Percentiles rank a stretch among this genome's conserved stretches.
phyloP scores from a whole-genome alignment of 2,113 vertebrate species.

The Strigops habroptila region DNA sequence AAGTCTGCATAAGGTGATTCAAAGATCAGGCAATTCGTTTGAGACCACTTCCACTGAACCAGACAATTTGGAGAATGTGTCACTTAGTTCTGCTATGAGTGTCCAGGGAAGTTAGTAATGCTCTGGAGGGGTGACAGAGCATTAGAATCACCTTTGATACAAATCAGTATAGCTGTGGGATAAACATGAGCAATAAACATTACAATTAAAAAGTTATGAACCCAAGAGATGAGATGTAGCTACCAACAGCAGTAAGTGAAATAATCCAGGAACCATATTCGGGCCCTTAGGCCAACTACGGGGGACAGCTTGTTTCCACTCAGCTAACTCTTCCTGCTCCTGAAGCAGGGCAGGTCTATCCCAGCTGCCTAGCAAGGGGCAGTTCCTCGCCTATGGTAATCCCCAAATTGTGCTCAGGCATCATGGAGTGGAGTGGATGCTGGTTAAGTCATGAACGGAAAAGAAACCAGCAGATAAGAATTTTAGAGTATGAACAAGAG shows the following conservation, averaged over 20 bases:
- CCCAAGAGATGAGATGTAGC: background rate
- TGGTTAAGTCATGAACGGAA: background rate
- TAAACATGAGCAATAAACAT: background rate
- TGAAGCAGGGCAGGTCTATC: background rate
- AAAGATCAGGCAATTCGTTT: background rate
- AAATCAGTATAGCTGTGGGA: background rate
- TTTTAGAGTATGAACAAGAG: rapidly evolving
- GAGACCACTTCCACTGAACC: background rate
- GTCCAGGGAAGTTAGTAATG: background rate
- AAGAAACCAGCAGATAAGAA: background rate
- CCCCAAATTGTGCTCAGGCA: background rate
- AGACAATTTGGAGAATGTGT: background rate
- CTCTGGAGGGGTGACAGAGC: background rate
- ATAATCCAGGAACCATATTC: background rate
- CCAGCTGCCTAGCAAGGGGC: rapidly evolving
- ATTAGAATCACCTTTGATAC: background rate
- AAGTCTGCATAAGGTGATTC: background rate
- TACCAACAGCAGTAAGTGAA: background rate
- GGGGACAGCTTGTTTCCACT: background rate
- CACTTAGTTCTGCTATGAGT: background rate
- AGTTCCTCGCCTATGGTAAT: background rate
- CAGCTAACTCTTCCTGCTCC: background rate
- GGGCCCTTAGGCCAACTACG: background rate
- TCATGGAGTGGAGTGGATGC: background rate
- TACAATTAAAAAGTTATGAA: background rate